phyloP scores from a whole-genome alignment of 2,888 invertebrate genomes.

The Hirtodrosophila histrioides region DNA sequence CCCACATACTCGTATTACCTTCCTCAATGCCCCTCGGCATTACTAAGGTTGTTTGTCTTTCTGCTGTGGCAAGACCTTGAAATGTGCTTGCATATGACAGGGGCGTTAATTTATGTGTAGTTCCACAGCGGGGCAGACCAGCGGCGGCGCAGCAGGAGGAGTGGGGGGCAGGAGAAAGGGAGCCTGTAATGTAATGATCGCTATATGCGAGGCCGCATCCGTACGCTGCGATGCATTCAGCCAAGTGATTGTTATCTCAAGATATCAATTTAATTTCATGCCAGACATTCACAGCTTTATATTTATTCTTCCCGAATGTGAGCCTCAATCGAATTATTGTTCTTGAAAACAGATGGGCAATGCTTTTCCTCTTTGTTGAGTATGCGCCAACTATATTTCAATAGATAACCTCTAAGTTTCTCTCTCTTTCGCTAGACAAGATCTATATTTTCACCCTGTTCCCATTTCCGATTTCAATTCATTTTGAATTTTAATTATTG shows the following conservation, averaged over 20 bases:
- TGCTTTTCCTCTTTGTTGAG: too few relatives aligned
- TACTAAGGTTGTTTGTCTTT: constrained; percentile 47
- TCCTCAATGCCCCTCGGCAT: constrained; percentile 13
- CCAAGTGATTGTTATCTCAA: constrained; percentile 52
- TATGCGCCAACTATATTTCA: too few relatives aligned
- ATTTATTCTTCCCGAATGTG: constrained; percentile 1
- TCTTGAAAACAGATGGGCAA: background rate
- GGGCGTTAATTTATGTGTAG: constrained; percentile 77
- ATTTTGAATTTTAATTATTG: too few relatives aligned
- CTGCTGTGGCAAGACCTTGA: constrained; percentile 64
- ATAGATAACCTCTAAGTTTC: too few relatives aligned
- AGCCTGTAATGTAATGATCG: constrained; percentile 24
- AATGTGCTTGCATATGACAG: constrained; percentile 70
- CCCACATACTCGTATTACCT: constrained; percentile 5
- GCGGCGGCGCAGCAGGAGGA: too few relatives aligned
- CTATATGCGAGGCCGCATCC: constrained; percentile 25
- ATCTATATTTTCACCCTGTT: too few relatives aligned
- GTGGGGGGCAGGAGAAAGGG: background rate
- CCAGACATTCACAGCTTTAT: background rate
- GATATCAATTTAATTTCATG: constrained; percentile 39
- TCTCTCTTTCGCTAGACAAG: too few relatives aligned
- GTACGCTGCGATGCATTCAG: constrained; percentile 40
- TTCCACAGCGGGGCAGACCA: constrained; percentile 9
- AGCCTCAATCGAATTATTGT: constrained; percentile 6
- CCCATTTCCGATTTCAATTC: too few relatives aligned